Evolutionary conservation across 35 echinoderm and acorn worm species (phyloP).

Genomic region (Hemicentrotus pulcherrimus): DNA sequence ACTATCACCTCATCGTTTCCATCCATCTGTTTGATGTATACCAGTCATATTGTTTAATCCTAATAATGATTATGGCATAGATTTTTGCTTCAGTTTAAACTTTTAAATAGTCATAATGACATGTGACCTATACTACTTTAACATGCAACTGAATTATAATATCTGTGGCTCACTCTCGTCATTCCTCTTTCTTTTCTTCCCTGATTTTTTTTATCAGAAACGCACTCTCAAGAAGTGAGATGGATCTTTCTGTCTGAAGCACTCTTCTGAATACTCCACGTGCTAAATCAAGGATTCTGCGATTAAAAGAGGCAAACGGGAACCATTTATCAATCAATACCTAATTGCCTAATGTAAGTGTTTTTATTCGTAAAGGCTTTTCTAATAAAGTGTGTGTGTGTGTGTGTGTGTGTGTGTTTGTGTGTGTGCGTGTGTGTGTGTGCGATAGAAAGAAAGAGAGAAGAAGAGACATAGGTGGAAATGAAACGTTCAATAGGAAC

Average conservation of each 20-base stretch:
- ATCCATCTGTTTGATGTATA: too few relatives aligned
- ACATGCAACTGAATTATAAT: neutral
- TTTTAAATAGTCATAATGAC: neutral
- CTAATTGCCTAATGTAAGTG: slow-evolving; percentile 39
- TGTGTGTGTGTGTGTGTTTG: neutral
- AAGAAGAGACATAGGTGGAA: neutral
- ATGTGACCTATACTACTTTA: neutral
- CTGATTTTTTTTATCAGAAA: neutral
- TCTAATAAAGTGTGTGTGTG: neutral
- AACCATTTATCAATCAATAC: slow-evolving; percentile 32
- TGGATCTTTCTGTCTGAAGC: neutral
- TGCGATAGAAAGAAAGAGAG: neutral
- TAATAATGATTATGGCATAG: too few relatives aligned
- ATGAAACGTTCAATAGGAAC: neutral
- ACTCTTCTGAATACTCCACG: slow-evolving; percentile 3
- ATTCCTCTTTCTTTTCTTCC: neutral
- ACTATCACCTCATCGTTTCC: too few relatives aligned
- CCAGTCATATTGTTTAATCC: too few relatives aligned
- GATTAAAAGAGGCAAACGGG: slow-evolving; percentile 22
- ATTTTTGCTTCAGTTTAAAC: neutral
- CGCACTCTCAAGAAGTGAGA: neutral
- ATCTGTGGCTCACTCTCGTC: neutral
- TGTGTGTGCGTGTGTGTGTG: neutral
- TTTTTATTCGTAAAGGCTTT: slow-evolving; percentile 25
- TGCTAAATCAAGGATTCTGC: slow-evolving; percentile 35